Evolutionary conservation across 1,140 invertebrate genomes (phyloP).

Genomic region (Ladona fulva): DNA sequence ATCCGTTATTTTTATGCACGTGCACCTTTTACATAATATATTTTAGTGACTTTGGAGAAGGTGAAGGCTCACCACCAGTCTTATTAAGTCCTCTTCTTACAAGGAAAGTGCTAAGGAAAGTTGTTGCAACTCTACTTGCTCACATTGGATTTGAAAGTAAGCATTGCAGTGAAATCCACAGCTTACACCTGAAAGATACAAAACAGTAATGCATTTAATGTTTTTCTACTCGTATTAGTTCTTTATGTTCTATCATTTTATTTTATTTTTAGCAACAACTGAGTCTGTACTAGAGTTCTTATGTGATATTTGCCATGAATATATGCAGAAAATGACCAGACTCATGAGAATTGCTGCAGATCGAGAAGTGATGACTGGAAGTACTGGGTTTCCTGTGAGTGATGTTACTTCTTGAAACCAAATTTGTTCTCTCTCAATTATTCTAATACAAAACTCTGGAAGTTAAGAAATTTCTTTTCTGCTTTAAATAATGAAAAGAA

Average conservation of each 20-base stretch:
- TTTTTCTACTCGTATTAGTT: background rate
- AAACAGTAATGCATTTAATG: too few species aligned
- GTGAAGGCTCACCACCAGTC: background rate
- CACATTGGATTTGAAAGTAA: constrained; percentile 39
- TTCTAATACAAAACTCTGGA: background rate
- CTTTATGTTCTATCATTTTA: background rate
- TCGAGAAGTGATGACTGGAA: constrained; percentile 33
- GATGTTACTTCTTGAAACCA: background rate
- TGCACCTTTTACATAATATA: background rate
- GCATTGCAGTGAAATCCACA: background rate
- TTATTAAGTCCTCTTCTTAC: background rate
- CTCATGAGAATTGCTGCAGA: constrained; percentile 44
- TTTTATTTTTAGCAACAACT: constrained; percentile 31
- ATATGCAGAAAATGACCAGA: constrained; percentile 41
- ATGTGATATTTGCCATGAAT: constrained; percentile 44
- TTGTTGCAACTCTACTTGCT: constrained; percentile 35
- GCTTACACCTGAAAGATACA: too few species aligned
- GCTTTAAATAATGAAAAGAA: background rate
- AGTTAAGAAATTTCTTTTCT: background rate
- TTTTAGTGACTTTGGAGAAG: constrained; percentile 15
- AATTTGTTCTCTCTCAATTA: background rate
- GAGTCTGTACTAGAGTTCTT: constrained; percentile 45
- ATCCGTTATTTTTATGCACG: background rate
- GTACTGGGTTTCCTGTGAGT: constrained; percentile 45
- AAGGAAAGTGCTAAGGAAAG: constrained; percentile 19